Base-by-base conservation (phyloP, 2,113 vertebrate genomes). In the Lophura nycthemera region DNA sequence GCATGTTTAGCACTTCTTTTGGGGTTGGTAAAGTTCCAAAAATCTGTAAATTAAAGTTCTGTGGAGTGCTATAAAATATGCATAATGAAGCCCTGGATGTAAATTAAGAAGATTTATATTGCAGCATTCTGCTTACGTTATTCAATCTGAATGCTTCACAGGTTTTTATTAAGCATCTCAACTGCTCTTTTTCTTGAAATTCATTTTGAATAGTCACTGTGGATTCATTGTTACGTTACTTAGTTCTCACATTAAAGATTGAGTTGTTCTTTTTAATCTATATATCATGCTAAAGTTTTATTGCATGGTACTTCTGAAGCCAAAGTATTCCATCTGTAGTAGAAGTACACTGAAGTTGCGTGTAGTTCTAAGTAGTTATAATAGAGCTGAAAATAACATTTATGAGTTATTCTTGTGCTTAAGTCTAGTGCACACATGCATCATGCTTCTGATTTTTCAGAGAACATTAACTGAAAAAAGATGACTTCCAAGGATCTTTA, bases 31-130 rank as follows among this genome's bases (percentile, higher is more conserved):
- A 97, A 97, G 69, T 98, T 98, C 96, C 97, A 98, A 96, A 95
- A 97, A 96, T 96, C 96, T 97, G 97, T 97, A 98, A 98, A 97
- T 98, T 98, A 97, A 98, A 97, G 97, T 97, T 98, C 97, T 98
- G 90, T 88, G 92, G 96, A 97, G 97, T 97, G 96, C 96, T 95
- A 97, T 98, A 97, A 98, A 98, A 97, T 97, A 97, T 97, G 96
- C 97, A 97, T 98, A 98, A 98, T 98, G 97, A 97, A 97, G 64
- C 97, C 97, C 97, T 95, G 75, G 96, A 97, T 97, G 96, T 97
- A 98, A 98, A 98, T 98, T 97, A 97, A 97, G 94, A 97, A 98
- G 97, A 98, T 97, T 97, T 98, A 98, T 97, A 88, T 52, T 90
- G 63, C 57, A 29, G 91, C 90, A 97, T 97, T 97, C 97, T 98